phyloP scores from a whole-genome alignment of 2,797 vertebrate genomes.

The Diplodus sargus region DNA sequence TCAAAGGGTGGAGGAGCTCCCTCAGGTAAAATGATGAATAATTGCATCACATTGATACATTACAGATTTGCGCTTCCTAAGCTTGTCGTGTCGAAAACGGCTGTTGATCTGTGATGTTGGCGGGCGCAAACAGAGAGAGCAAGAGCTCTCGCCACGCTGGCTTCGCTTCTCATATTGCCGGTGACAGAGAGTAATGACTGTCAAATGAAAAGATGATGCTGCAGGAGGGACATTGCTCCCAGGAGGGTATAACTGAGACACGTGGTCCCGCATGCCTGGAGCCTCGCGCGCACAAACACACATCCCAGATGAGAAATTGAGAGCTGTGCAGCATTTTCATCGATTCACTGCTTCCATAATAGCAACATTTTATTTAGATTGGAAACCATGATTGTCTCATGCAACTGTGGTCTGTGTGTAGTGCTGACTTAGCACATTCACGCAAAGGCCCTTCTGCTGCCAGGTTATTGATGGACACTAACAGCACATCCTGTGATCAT shows the following conservation, averaged over 20 bases:
- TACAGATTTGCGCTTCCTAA: slow-evolving; percentile 52
- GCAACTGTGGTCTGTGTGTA: slow-evolving; percentile 9
- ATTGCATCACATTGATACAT: slow-evolving; percentile 36
- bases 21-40: slow-evolving; percentile 60
- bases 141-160: background rate
- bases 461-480: slow-evolving; percentile 12
- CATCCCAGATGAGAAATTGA: slow-evolving; percentile 30
- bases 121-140: background rate
- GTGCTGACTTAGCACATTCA: slow-evolving; percentile 55
- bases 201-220: slow-evolving; percentile 49
- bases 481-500: slow-evolving; percentile 20
- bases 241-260: slow-evolving; percentile 27
- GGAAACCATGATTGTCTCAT: slow-evolving; percentile 50
- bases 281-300: background rate
- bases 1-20: slow-evolving; percentile 52
- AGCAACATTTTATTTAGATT: slow-evolving; percentile 61
- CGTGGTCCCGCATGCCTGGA: background rate
- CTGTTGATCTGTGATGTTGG: slow-evolving; percentile 38
- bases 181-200: slow-evolving; percentile 57
- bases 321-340: slow-evolving; percentile 39
- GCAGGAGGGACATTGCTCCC: slow-evolving; percentile 32
- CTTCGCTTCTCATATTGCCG: slow-evolving; percentile 12
- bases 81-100: slow-evolving; percentile 43
- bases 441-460: background rate
- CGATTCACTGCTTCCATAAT: slow-evolving; percentile 44